phyloP scores from a whole-genome alignment of 2,888 invertebrate genomes.

The Meteorus colon region DNA sequence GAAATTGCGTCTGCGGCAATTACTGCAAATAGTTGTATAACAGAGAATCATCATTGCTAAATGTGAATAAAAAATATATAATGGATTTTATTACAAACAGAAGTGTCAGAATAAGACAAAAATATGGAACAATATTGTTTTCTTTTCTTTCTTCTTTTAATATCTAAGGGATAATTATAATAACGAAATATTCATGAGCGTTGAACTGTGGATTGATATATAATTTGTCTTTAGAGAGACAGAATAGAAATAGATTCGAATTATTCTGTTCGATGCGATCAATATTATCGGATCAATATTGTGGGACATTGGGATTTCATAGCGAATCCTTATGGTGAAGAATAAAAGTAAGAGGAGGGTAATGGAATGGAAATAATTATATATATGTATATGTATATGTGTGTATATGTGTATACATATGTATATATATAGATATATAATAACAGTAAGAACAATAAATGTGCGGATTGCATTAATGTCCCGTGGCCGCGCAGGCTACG shows the following conservation, averaged over 20 bases:
- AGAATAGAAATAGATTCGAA: conserved; percentile 7
- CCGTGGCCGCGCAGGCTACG: conserved; percentile 10
- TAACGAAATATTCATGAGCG: not conserved
- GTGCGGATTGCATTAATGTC: not conserved
- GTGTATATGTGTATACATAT: too few relatives aligned
- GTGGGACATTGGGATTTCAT: not conserved
- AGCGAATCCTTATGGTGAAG: not conserved
- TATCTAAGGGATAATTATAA: not conserved
- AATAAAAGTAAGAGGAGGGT: not conserved
- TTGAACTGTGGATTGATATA: not conserved
- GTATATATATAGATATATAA: not conserved
- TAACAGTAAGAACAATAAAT: not conserved
- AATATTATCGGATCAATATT: not conserved
- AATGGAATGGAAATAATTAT: not conserved
- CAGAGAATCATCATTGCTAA: not conserved
- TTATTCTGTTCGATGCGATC: conserved; percentile 12
- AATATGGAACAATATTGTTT: conserved; percentile 1
- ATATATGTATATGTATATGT: not conserved
- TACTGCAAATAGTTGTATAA: conserved; percentile 2
- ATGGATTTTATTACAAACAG: not conserved
- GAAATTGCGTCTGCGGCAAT: conserved; percentile 5
- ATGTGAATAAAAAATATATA: not conserved
- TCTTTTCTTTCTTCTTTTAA: conserved; percentile 6
- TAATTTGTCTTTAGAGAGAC: not conserved
- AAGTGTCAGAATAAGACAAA: not conserved